Base-by-base conservation (phyloP, 2,113 vertebrate species). In the Actenoides lindsayi region DNA sequence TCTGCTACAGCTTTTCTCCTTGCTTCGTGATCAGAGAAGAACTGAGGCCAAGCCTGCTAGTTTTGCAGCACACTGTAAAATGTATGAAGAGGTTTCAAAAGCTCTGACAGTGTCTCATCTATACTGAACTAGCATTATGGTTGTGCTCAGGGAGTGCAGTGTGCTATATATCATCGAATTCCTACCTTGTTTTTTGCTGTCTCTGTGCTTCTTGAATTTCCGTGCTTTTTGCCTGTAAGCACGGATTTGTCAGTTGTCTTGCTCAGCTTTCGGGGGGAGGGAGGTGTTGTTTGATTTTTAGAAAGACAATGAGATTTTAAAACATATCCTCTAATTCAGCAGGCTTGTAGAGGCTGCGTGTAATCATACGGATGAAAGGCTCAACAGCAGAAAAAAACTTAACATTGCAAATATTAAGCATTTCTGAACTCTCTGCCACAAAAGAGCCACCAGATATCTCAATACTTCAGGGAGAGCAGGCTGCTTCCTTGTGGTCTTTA, bases 11-110 rank as follows among this genome's bases (percentile, higher is more conserved):
- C 74, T 95, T 70, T 86, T 75, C 71, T 90, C 63, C 93, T 70
- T 86, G 78, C 68, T 90, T 93, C 1, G 0, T 64, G 51, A 57
- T 95, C 93, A 95, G 69, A 93, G 80, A 81, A 86, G n/a, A 92
- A 27, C 64, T 28, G 59, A 19, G 65, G 75, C 94, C 69, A 84
- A 96, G 77, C 53, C 82, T 90, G 53, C 84, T 91, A 77, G 57
- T 85, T 96, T 86, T 90, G 67, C 64, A 71, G 46, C 77, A 87
- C 59, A 51, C 80, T 89, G 83, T 89, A 96, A 85, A 93, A 95
- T 89, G 65, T n/a, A 91, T 89, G 85, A 90, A 84, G 80, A 87
- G 63, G 20, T 76, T 93, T 95, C 91, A 91, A 83, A 95, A 89
- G 70, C 77, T 92, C 83, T 89, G 85, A 63, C 74, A 79, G 50